Base-by-base conservation (phyloP, 2,797 vertebrate species). In the Gobionotothen gibberifrons region DNA sequence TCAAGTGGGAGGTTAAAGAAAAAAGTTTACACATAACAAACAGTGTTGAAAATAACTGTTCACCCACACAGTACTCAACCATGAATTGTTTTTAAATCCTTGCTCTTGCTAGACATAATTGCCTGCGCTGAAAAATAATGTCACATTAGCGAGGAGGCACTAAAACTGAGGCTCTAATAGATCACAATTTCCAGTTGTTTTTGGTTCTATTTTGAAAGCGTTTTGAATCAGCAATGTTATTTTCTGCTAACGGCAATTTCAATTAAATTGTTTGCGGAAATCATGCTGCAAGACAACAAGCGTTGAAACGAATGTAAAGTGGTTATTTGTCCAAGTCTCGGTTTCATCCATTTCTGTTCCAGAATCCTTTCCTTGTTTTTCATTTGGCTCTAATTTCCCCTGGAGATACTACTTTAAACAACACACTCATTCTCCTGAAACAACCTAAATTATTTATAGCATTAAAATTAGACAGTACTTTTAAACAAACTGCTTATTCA, bases 351-450 rank as follows among this genome's bases (percentile, higher is more conserved):
- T 80, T 77, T 76, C 69, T 51, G 17, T 70, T 64, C 58, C 26
- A 80, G 17, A 83, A 58, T 61, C 39, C 10, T 57, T 59, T 74
- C 39, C 32, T 13, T 52, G n/a, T 69, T 77, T 43, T 78, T 85
- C 62, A 79, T 81, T 74, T 62, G 15, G 70, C 71, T 59, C 63
- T 73, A 0, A 85, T 84, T 89, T 89, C 82, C 81, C 71, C 69
- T n/a, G 0, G 62, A 74, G 75, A 71, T 42, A 52, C 17, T 21
- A 16, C 15, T 76, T 72, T 69, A 21, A 78, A 56, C 51, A 66
- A 53, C 69, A 63, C 60, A 40, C 32, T 1, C 36, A 36, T 36
- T 8, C 36, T 36, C 5, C 19, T 43, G 56, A 26, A 74, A 75
- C 53, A 74, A 79, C 57, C 5, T 9, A 26, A 78, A 76, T 43